phyloP scores from a whole-genome alignment of 2,113 vertebrate genomes.

The Carassius carassius region DNA sequence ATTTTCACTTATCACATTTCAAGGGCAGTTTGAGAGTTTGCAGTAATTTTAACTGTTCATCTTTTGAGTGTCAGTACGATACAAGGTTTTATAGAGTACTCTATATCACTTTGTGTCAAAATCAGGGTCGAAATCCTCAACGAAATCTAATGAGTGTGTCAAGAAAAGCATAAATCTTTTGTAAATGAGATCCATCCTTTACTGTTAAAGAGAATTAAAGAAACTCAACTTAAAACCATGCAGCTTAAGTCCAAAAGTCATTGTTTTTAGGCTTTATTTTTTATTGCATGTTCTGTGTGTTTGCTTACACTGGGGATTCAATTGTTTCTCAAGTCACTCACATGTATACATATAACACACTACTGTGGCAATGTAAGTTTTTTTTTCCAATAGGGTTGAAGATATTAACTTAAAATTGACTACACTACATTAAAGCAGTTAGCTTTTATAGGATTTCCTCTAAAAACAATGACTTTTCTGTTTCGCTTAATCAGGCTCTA shows the following conservation, averaged over 20 bases:
- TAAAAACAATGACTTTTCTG: constrained; percentile 47
- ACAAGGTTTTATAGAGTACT: constrained; percentile 19
- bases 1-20: constrained; percentile 45
- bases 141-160: constrained; percentile 34
- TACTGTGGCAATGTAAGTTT: background rate
- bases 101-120: constrained; percentile 45
- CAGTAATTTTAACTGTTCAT: constrained; percentile 11
- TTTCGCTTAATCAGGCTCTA: constrained; percentile 57
- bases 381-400: background rate
- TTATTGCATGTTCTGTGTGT: background rate
- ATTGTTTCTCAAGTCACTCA: background rate
- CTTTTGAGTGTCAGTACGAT: constrained; percentile 33
- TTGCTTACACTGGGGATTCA: background rate
- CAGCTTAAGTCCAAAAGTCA: background rate
- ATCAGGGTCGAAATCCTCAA: constrained; percentile 20
- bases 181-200: constrained; percentile 7
- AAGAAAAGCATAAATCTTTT: constrained; percentile 37
- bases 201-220: background rate
- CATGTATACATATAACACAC: background rate
- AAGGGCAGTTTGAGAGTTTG: constrained; percentile 53
- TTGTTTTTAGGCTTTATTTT: background rate
- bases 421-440: background rate
- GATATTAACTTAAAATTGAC: background rate
- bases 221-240: background rate
- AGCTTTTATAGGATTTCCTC: background rate